Percentiles rank a stretch among this genome's conserved stretches.
Evolutionary conservation across 2,888 invertebrate species (phyloP).

Genomic region (Lycia hirtaria): DNA sequence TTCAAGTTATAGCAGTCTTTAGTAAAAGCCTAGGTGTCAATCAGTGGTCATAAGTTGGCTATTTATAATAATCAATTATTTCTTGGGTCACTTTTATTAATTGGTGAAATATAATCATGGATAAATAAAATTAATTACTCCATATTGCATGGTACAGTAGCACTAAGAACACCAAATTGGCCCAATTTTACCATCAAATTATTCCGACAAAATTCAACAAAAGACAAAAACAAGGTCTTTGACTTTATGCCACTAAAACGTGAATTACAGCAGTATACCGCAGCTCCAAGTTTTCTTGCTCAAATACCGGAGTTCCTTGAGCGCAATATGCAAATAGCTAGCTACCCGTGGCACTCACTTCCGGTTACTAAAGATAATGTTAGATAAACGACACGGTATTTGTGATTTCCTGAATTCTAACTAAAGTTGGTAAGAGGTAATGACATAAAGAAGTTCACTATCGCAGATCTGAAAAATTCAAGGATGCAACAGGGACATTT

Average conservation of each 20-base stretch:
- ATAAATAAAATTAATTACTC: too few species aligned
- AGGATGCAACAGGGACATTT: too few species aligned
- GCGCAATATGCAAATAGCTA: constrained; percentile 26
- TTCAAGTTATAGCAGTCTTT: too few species aligned
- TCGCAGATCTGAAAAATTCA: not conserved
- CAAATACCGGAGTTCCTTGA: constrained; percentile 23
- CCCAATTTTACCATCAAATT: too few species aligned
- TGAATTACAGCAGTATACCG: constrained; percentile 4
- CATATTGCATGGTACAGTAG: too few species aligned
- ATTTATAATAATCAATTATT: too few species aligned
- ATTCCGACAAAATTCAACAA: too few species aligned
- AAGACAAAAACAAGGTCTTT: constrained; percentile 5
- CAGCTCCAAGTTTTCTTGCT: constrained; percentile 16
- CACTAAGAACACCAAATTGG: too few species aligned
- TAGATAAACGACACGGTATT: constrained; percentile 10
- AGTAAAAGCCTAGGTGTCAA: too few species aligned
- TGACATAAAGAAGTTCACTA: not conserved
- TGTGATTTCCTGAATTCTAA: not conserved
- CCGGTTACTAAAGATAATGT: constrained; percentile 17
- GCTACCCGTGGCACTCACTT: constrained; percentile 31
- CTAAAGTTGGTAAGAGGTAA: not conserved
- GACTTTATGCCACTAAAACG: constrained; percentile 2
- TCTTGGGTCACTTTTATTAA: too few species aligned
- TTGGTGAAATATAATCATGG: too few species aligned
- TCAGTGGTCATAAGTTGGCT: too few species aligned